Percentiles rank a stretch among this genome's conserved stretches.
These are phyloP conservation scores for Bergia puertoricense DNA, from an alignment of 92 coral and sea anemone species.

Conservation along the genomic window DNA sequence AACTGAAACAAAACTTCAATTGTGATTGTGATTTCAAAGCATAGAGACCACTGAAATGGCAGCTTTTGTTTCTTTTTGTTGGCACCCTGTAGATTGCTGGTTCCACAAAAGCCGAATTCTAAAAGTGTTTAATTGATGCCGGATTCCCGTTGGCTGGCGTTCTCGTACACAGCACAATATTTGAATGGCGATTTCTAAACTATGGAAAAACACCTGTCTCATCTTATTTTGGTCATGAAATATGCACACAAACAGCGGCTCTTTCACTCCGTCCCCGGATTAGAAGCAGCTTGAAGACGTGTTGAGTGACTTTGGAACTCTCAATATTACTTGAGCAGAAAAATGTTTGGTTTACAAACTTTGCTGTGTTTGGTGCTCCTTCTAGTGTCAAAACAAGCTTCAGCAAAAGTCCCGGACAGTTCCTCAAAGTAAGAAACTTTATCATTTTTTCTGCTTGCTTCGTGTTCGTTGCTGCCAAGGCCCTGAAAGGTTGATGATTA, in stretches of 20 bases:
- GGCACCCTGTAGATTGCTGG: constrained; percentile 39
- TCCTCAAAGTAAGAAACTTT: background rate
- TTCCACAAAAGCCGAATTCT: constrained; percentile 20
- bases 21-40: constrained; percentile 23
- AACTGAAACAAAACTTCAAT: constrained; percentile 19
- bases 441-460: background rate
- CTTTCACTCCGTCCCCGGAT: constrained; percentile 1
- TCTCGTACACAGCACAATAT: constrained; percentile 23
- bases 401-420: background rate
- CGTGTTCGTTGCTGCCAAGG: background rate
- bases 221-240: constrained; percentile 17
- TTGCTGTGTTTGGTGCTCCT: background rate
- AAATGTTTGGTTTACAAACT: background rate
- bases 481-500: background rate
- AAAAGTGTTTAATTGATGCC: constrained; percentile 29
- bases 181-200: constrained; percentile 33
- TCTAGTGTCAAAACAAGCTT: background rate
- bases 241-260: constrained; percentile 26
- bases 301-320: constrained; percentile 41
- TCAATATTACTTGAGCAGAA: background rate
- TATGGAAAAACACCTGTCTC: constrained; percentile 32
- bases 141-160: constrained; percentile 28
- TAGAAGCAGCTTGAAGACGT: background rate
- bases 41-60: constrained; percentile 8
- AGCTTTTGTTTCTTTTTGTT: background rate